Base-by-base conservation (phyloP, 1,140 invertebrate species). In the Phymastichus coffea region DNA sequence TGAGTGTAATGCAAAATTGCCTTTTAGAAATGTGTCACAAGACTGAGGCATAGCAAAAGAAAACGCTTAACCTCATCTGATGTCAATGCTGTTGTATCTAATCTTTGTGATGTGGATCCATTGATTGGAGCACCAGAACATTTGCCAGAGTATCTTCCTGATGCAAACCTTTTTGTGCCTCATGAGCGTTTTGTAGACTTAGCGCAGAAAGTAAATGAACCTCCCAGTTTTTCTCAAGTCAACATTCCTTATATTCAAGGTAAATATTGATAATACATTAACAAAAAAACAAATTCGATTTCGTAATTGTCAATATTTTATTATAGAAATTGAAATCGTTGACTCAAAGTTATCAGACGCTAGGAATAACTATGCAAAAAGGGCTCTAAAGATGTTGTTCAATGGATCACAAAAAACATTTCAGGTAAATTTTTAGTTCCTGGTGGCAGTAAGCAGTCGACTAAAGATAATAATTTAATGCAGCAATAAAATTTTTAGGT, bases 381-480 rank as follows among this genome's bases (percentile, higher is more conserved):
- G 70, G 58, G 77, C 74, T 38, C 67, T 80, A 43, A 80, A 79
- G 67, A 80, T 73, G 26, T 65, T 80, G 20, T 79, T 79, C 28
- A 80, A 80, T 63, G 72, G 78, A 10, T 78, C 78, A 2, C 77
- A 79, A 23, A 80, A 80, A 46, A 79, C 77, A 37, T 80, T 80
- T 70, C 74, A 79, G 66, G 77, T 78, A 69, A 48, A 8, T 33
- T 33, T 53, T 15, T 25, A 28, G 20, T 57, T n/a, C n/a, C n/a
- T n/a, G n/a, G n/a, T n/a, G n/a, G n/a, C n/a, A n/a, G n/a, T n/a
- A n/a, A n/a, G n/a, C n/a, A n/a, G n/a, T n/a, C n/a, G n/a, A n/a
- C n/a, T n/a, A n/a, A n/a, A n/a, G n/a, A n/a, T n/a, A n/a, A n/a
- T n/a, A n/a, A n/a, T n/a, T n/a, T n/a, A n/a, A n/a, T n/a, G n/a